Evolutionary conservation across 2,888 invertebrate species (phyloP).

Genomic region (Globia sparganii): DNA sequence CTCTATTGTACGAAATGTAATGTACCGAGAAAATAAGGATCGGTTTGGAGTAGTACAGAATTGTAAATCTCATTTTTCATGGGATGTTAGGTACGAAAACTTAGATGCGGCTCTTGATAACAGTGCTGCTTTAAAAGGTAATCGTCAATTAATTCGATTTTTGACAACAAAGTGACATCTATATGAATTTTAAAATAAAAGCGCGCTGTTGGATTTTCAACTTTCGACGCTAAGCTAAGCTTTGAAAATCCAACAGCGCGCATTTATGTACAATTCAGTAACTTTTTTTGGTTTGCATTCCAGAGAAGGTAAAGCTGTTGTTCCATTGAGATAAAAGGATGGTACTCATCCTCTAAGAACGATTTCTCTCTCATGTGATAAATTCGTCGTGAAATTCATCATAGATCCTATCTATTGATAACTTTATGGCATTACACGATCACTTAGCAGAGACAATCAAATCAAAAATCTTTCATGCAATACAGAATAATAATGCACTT

Average conservation of each 20-base stretch:
- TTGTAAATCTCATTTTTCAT: constrained; percentile 38
- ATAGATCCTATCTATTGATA: too few relatives aligned
- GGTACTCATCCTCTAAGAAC: not conserved
- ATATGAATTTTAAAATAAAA: not conserved
- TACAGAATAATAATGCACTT: too few relatives aligned
- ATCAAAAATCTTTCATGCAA: not conserved
- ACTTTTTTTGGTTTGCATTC: too few relatives aligned
- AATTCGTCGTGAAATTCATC: not conserved
- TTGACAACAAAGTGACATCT: not conserved
- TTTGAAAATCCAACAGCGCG: too few relatives aligned
- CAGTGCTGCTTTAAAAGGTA: not conserved
- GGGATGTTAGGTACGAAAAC: constrained; percentile 9
- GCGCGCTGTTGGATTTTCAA: not conserved
- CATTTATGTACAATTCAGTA: too few relatives aligned
- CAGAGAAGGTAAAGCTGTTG: too few relatives aligned
- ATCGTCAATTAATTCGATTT: not conserved
- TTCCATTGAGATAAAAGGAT: too few relatives aligned
- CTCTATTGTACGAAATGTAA: constrained; percentile 32
- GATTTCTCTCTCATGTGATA: not conserved
- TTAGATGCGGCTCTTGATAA: not conserved
- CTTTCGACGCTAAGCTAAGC: not conserved
- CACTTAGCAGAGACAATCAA: not conserved
- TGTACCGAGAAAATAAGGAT: constrained; percentile 47
- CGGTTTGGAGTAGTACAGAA: constrained; percentile 22
- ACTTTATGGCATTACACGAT: not conserved